Percentiles rank a stretch among this genome's conserved stretches.
phyloP scores from a whole-genome alignment of 2,888 invertebrate species.

The Limnephilus auricula region DNA sequence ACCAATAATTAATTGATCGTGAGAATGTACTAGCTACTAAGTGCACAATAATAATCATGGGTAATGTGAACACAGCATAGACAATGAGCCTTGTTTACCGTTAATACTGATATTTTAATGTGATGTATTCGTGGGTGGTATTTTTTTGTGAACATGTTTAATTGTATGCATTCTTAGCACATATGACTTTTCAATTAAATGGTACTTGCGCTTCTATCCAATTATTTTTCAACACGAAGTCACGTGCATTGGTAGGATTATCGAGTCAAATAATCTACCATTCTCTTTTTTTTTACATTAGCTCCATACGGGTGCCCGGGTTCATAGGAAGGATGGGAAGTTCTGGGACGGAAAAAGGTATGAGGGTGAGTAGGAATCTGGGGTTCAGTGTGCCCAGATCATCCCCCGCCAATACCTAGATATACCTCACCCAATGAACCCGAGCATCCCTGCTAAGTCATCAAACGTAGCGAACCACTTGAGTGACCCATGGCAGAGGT shows the following conservation, averaged over 20 bases:
- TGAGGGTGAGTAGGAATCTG: no score
- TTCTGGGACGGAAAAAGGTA: no score
- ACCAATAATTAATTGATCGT: not conserved
- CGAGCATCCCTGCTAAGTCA: no score
- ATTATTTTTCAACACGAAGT: not conserved
- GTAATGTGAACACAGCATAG: conserved; percentile 2
- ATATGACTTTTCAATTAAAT: no score
- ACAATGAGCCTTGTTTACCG: not conserved
- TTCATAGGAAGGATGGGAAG: no score
- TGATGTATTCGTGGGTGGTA: not conserved
- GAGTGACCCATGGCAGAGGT: no score
- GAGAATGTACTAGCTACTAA: not conserved
- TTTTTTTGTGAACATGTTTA: not conserved
- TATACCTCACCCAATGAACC: no score
- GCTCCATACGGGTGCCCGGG: no score
- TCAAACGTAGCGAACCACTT: no score
- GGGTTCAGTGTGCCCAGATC: no score
- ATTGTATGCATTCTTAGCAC: not conserved
- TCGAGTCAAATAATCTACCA: not conserved
- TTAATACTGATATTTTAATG: not conserved
- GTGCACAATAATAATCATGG: not conserved
- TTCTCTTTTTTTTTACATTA: not conserved
- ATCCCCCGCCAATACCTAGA: no score
- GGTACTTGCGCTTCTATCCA: not conserved
- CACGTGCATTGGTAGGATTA: not conserved